A percentile compares a stretch with the other conserved stretches of the same genome.
Conservation (phyloP, 2,113 vertebrate genomes). For the Microcebus tavaratra region DNA sequence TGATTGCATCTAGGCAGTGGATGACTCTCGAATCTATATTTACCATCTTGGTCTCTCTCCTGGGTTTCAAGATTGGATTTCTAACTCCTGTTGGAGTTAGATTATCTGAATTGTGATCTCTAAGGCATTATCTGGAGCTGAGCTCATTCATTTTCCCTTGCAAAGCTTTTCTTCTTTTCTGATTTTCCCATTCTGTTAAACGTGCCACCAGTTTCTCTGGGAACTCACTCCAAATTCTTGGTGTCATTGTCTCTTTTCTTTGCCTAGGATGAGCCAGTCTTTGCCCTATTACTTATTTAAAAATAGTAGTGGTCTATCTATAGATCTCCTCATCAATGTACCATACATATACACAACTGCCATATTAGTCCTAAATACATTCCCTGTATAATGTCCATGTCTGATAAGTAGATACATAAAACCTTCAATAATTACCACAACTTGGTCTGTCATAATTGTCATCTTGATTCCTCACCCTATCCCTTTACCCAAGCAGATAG, state of each 20-base stretch:
- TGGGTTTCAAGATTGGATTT: conserved; percentile 74
- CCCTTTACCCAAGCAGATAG: not conserved
- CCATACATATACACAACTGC: not conserved
- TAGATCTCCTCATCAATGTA: not conserved
- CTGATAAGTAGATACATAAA: not conserved
- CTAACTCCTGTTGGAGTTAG: conserved; percentile 66
- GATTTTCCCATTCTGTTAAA: conserved; percentile 1
- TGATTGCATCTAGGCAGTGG: conserved; percentile 61
- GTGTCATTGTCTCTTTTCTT: not conserved
- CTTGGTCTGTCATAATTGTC: not conserved
- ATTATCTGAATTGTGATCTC: conserved; percentile 68
- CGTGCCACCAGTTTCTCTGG: not conserved
- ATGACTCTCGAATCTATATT: conserved; percentile 73
- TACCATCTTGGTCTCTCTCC: conserved; percentile 68
- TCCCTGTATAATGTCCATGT: not conserved
- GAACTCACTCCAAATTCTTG: not conserved
- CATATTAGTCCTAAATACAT: not conserved
- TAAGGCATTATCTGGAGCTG: conserved; percentile 43
- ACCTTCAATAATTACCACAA: not conserved
- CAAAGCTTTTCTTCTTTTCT: conserved; percentile 36
- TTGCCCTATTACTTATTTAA: not conserved
- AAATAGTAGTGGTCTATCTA: not conserved
- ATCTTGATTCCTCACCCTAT: not conserved
- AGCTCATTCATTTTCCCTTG: conserved; percentile 52
- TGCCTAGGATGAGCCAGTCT: not conserved